A percentile compares a stretch with the other conserved stretches of the same genome.
phyloP scores from a whole-genome alignment of 1,140 invertebrate genomes.

The Dysdera silvatica region DNA sequence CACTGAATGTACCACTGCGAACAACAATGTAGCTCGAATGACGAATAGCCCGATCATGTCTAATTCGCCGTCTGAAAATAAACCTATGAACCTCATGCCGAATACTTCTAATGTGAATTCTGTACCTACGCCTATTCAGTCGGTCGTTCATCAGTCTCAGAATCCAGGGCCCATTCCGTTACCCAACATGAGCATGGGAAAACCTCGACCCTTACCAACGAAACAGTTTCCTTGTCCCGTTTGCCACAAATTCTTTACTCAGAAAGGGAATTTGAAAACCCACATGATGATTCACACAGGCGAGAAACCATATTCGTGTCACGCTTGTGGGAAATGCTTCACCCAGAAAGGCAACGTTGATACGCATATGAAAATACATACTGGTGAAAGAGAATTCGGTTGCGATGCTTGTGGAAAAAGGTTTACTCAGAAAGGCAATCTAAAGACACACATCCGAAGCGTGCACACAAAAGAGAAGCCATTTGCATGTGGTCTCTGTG shows the following conservation, averaged over 20 bases:
- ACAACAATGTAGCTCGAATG: background rate
- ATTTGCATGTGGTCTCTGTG: constrained; percentile 37
- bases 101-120: constrained; percentile 10
- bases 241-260: constrained; percentile 33
- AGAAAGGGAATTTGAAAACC: constrained; percentile 42
- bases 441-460: constrained; percentile 94
- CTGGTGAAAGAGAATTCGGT: constrained; percentile 44
- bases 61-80: constrained; percentile 16
- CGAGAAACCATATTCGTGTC: constrained; percentile 50
- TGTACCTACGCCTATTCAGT: background rate
- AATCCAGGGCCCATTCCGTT: constrained; percentile 7
- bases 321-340: constrained; percentile 50
- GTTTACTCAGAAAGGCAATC: constrained; percentile 43
- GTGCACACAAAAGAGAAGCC: constrained; percentile 63
- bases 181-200: constrained; percentile 9
- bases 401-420: constrained; percentile 43
- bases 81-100: constrained; percentile 25
- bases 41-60: constrained; percentile 22
- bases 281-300: constrained; percentile 51
- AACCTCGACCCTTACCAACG: constrained; percentile 31
- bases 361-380: constrained; percentile 46
- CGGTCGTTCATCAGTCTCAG: background rate
- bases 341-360: constrained; percentile 46
- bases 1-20: constrained; percentile 11
- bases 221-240: constrained; percentile 34